A percentile compares a stretch with the other conserved stretches of the same genome.
phyloP scores from a whole-genome alignment of 2,888 invertebrate genomes.

The Deilephila elpenor region DNA sequence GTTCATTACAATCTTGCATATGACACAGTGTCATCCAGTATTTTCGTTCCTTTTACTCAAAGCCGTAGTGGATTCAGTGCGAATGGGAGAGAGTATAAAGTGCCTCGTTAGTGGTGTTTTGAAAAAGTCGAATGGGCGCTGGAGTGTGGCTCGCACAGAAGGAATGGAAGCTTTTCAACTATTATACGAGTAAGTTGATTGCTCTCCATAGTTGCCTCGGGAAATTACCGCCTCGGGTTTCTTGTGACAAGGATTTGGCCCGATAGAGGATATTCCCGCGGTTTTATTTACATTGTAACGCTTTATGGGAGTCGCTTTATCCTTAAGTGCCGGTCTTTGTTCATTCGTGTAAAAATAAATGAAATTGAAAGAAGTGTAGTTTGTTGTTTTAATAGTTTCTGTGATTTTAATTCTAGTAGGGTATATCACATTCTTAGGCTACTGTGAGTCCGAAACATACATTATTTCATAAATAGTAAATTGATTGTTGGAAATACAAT shows the following conservation, averaged over 20 bases:
- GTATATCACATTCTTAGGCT: too few relatives aligned
- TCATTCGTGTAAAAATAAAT: too few relatives aligned
- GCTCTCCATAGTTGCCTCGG: slow-evolving; percentile 53
- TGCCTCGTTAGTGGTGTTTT: slow-evolving; percentile 74
- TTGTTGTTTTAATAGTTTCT: too few relatives aligned
- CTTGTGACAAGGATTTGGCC: slow-evolving; percentile 27
- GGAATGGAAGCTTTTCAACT: slow-evolving; percentile 57
- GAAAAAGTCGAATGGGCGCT: slow-evolving; percentile 59
- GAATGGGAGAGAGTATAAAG: slow-evolving; percentile 50
- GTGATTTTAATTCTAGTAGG: too few relatives aligned
- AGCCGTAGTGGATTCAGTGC: neutral
- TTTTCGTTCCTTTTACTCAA: slow-evolving; percentile 10
- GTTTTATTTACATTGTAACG: neutral
- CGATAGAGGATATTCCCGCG: neutral
- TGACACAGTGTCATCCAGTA: slow-evolving; percentile 3
- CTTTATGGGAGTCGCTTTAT: too few relatives aligned
- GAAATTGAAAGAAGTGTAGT: too few relatives aligned
- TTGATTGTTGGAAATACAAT: too few relatives aligned
- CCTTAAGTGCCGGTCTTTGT: too few relatives aligned
- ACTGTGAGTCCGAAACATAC: too few relatives aligned
- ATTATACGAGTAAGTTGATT: slow-evolving; percentile 64
- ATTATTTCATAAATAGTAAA: too few relatives aligned
- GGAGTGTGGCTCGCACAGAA: slow-evolving; percentile 34
- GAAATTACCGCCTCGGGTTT: slow-evolving; percentile 48
- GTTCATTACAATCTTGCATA: slow-evolving; percentile 28